A percentile compares a stretch with the other conserved stretches of the same genome.
phyloP scores from a whole-genome alignment of 2,888 invertebrate species.

The Cyclophora punctaria region DNA sequence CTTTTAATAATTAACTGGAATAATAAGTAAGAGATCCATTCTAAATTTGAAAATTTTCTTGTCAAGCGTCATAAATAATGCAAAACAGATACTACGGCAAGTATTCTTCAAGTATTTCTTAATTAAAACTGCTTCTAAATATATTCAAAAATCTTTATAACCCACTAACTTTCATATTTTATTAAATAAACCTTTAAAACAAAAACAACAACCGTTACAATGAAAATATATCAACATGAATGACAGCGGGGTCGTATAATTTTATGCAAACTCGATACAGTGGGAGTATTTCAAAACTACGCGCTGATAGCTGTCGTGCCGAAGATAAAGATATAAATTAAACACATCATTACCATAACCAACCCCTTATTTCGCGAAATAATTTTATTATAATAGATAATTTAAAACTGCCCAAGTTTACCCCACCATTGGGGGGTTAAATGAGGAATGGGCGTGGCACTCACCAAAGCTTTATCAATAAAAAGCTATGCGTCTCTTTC shows the following conservation, averaged over 20 bases:
- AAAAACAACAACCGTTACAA: too few relatives aligned
- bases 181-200: too few relatives aligned
- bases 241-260: not conserved
- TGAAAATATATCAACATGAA: too few relatives aligned
- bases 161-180: too few relatives aligned
- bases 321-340: conserved; percentile 57
- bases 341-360: conserved; percentile 71
- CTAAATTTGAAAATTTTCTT: too few relatives aligned
- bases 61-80: too few relatives aligned
- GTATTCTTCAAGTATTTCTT: too few relatives aligned
- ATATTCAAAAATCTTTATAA: too few relatives aligned
- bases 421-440: conserved; percentile 62
- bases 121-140: too few relatives aligned
- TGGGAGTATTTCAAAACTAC: conserved; percentile 6
- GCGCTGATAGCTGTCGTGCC: conserved; percentile 23
- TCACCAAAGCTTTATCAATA: conserved; percentile 47
- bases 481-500: conserved; percentile 57
- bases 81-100: too few relatives aligned
- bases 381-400: conserved; percentile 75
- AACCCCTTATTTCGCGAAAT: conserved; percentile 73
- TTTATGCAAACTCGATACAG: conserved; percentile 1
- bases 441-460: conserved; percentile 62
- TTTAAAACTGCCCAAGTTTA: conserved; percentile 71
- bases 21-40: too few relatives aligned
- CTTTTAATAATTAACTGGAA: too few relatives aligned